Base-by-base conservation (phyloP, 2,113 vertebrate species). In the Atractosteus spatula region DNA sequence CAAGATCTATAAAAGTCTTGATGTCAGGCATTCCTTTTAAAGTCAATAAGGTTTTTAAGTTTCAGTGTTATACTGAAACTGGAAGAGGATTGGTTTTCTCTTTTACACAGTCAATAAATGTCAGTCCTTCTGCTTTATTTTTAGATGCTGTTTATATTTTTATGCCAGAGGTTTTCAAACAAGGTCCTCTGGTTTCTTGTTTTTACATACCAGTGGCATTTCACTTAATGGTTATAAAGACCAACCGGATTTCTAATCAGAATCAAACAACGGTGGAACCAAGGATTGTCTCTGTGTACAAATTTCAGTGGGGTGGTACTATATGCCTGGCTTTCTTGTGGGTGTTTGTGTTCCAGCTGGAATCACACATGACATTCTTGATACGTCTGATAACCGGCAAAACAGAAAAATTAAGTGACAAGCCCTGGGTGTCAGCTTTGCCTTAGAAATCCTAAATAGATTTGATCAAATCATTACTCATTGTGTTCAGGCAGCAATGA, bases 1-100 rank as follows among this genome's bases (percentile, higher is more conserved):
- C 51, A 61, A 56, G 77, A 71, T 67, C 73, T 74, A 69, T 78
- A 80, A 75, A 43, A 80, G 10, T 65, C 59, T 70, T 76, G 73
- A 73, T 62, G 41, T 47, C 43, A 57, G 57, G 61, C 16, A 13
- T 43, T 41, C 43, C 51, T 41, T 67, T 71, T 45, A 66, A 66
- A 68, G 65, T 68, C 45, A 71, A 8, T 67, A 70, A 63, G 66
- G 51, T 72, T 64, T 71, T 54, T 66, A 69, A 47, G 56, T 56
- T 61, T 29, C 47, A 78, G 62, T 68, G 43, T 11, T 70, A 55
- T 43, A 8, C 16, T 67, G 29, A 62, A 54, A 74, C 62, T 41
- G 61, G 68, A 42, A 56, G 0, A 17, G 66, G 75, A 72, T 67
- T 62, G 3, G 0, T 43, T 51, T 71, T 51, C 29, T 71, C 2